A percentile compares a stretch with the other conserved stretches of the same genome.
phyloP scores from a whole-genome alignment of 2,797 vertebrate species.

The Pteropus rufus region DNA sequence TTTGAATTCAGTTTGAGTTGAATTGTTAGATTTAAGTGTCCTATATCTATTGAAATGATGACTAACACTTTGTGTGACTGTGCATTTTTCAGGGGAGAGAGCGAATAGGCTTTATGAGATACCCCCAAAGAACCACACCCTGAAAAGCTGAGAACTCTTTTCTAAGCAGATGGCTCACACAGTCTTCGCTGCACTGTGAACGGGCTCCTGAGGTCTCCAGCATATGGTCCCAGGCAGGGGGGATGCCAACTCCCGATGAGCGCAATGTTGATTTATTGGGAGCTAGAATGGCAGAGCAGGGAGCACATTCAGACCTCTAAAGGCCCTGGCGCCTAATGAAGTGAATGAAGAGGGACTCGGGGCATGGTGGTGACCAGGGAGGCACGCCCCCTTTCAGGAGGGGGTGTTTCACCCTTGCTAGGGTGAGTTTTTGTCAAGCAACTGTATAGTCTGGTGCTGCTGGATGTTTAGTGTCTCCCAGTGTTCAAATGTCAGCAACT shows the following conservation, averaged over 20 bases:
- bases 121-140: not conserved
- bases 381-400: too few relatives aligned
- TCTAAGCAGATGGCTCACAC: not conserved
- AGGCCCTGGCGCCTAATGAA: not conserved
- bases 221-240: not conserved
- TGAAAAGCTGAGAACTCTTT: not conserved
- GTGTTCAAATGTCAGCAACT: not conserved
- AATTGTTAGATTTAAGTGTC: not conserved
- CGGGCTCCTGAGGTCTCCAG: not conserved
- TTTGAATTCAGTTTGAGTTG: constrained; percentile 27
- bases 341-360: not conserved
- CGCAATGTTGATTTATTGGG: not conserved
- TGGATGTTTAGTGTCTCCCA: not conserved
- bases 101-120: not conserved
- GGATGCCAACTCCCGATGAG: not conserved
- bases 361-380: not conserved
- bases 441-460: not conserved
- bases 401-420: not conserved
- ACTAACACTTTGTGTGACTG: not conserved
- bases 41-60: not conserved
- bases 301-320: not conserved
- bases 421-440: not conserved
- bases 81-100: not conserved
- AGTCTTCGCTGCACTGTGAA: not conserved
- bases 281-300: not conserved